Conservation (phyloP, 2,113 vertebrate genomes). For the Blennius ocellaris region DNA sequence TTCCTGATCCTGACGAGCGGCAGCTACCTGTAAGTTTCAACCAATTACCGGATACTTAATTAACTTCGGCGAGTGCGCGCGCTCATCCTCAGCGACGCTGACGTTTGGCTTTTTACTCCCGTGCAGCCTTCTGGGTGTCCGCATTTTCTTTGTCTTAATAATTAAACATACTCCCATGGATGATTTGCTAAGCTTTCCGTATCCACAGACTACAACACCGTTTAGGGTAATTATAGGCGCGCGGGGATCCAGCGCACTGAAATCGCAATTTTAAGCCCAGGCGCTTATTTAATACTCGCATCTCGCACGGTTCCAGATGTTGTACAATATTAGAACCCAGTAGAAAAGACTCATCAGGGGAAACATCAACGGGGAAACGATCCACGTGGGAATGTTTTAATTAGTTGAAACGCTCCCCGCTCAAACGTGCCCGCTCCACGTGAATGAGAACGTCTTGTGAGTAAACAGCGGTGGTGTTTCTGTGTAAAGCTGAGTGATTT, state of each 20-base stretch:
- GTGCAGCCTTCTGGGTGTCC: conserved; percentile 1
- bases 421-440: conserved; percentile 33
- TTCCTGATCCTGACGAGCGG: conserved; percentile 98
- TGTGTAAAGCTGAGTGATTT: not conserved
- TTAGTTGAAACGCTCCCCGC: conserved; percentile 35
- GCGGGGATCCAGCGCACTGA: conserved; percentile 4
- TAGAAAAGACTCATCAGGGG: conserved; percentile 5
- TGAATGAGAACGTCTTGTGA: not conserved
- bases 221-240: not conserved
- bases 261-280: not conserved
- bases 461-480: conserved; percentile 9
- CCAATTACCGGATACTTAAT: conserved; percentile 67
- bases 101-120: conserved; percentile 19
- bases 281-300: conserved; percentile 2
- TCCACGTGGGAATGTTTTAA: conserved; percentile 62
- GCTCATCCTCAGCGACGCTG: conserved; percentile 27
- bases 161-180: conserved; percentile 5
- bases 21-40: conserved; percentile 93
- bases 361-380: conserved; percentile 24
- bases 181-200: not conserved
- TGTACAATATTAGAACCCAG: not conserved
- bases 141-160: not conserved
- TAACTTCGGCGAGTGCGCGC: conserved; percentile 49
- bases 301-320: conserved; percentile 4
- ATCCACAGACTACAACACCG: not conserved